These are phyloP conservation scores for Brachionus manjavacas DNA, from an alignment of 1,140 invertebrate genomes.

Conservation along the genomic window DNA sequence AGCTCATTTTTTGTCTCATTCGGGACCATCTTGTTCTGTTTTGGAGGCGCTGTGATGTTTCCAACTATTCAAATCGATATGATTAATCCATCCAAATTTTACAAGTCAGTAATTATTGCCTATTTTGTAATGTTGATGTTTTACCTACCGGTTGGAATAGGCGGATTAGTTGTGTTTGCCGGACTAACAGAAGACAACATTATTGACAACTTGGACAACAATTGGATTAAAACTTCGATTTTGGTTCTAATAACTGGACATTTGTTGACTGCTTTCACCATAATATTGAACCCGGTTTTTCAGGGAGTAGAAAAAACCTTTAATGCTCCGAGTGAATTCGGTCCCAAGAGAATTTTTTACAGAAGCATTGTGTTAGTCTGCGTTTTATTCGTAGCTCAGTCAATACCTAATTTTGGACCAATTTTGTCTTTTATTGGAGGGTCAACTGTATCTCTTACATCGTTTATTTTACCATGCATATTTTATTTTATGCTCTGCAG, in stretches of 20 bases:
- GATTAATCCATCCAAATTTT: slow-evolving; percentile 55
- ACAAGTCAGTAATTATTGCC: slow-evolving; percentile 52
- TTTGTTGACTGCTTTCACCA: slow-evolving; percentile 55
- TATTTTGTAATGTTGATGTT: slow-evolving; percentile 53
- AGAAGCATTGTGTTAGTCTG: slow-evolving; percentile 67
- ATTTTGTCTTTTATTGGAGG: slow-evolving; percentile 80
- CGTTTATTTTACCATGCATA: slow-evolving; percentile 75
- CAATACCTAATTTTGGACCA: slow-evolving; percentile 78
- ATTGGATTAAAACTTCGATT: slow-evolving; percentile 49
- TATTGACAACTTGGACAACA: slow-evolving; percentile 46
- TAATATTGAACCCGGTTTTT: slow-evolving; percentile 58
- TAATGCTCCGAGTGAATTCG: slow-evolving; percentile 63
- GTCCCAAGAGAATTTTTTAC: slow-evolving; percentile 68
- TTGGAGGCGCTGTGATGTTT: slow-evolving; percentile 57
- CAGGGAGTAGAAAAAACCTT: slow-evolving; percentile 48
- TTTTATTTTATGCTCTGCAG: slow-evolving; percentile 67
- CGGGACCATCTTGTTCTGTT: slow-evolving; percentile 58
- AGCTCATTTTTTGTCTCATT: slow-evolving; percentile 48
- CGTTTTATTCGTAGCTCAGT: slow-evolving; percentile 72
- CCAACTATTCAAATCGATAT: slow-evolving; percentile 60
- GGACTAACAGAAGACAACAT: slow-evolving; percentile 48
- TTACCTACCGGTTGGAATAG: slow-evolving; percentile 50
- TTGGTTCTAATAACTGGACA: slow-evolving; percentile 55
- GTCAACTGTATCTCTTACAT: slow-evolving; percentile 73
- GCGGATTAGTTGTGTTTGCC: slow-evolving; percentile 50